A percentile compares a stretch with the other conserved stretches of the same genome.
Evolutionary conservation across 2,888 invertebrate genomes (phyloP).

Genomic region (Zeuzera pyrina): DNA sequence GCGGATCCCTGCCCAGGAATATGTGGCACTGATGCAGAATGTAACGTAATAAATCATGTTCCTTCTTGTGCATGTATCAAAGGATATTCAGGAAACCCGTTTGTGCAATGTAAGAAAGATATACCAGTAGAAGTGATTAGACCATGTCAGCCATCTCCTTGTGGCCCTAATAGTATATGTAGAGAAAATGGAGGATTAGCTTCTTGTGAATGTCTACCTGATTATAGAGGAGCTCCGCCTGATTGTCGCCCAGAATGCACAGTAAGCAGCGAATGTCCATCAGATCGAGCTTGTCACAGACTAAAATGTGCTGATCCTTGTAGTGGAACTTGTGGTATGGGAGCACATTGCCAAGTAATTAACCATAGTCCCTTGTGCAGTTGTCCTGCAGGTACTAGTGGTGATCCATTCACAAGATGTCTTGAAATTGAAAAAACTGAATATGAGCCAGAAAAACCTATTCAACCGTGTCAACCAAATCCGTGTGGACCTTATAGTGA

Average conservation of each 20-base stretch:
- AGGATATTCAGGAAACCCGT: conserved; percentile 83
- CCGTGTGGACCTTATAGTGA: conserved; percentile 88
- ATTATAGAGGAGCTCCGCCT: conserved; percentile 80
- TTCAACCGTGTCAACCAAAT: conserved; percentile 80
- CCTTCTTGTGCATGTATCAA: conserved; percentile 87
- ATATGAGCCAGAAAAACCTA: conserved; percentile 26
- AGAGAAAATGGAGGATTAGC: conserved; percentile 81
- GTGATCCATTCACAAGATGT: conserved; percentile 78
- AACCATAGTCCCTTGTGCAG: conserved; percentile 87
- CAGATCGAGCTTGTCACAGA: conserved; percentile 82
- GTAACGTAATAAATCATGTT: conserved; percentile 87
- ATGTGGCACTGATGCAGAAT: conserved; percentile 87
- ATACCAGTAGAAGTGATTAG: conserved; percentile 48
- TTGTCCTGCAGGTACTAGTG: conserved; percentile 77
- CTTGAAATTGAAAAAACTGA: conserved; percentile 35
- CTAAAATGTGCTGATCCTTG: conserved; percentile 88
- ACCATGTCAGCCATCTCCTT: conserved; percentile 83
- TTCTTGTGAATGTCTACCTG: conserved; percentile 80
- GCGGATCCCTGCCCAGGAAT: conserved; percentile 89
- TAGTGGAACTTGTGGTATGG: conserved; percentile 79
- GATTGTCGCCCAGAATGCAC: conserved; percentile 85
- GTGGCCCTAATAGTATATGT: conserved; percentile 85
- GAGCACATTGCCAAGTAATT: conserved; percentile 81
- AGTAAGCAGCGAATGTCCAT: conserved; percentile 82
- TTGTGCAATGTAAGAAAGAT: conserved; percentile 48